These are phyloP conservation scores for Spialia ferax DNA, from an alignment of 2,888 invertebrate genomes.

Conservation along the genomic window DNA sequence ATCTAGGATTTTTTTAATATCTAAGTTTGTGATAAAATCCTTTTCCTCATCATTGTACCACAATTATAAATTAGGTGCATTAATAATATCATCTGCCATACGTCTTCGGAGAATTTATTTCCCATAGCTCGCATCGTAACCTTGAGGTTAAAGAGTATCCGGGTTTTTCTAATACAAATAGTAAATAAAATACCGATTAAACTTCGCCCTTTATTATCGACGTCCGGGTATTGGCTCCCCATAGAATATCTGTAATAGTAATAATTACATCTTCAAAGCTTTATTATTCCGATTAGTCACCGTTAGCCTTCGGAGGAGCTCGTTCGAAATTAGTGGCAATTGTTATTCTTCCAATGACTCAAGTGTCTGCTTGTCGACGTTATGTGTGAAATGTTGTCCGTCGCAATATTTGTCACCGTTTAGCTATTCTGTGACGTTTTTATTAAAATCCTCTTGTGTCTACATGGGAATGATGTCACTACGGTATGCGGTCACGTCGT, in stretches of 20 bases:
- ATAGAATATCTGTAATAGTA: slow-evolving; percentile 4
- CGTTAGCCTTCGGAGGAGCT: slow-evolving; percentile 43
- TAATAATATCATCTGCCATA: background rate
- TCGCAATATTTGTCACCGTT: slow-evolving; percentile 61
- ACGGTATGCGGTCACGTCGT: slow-evolving; percentile 53
- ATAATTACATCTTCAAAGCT: slow-evolving; percentile 16
- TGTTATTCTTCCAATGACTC: slow-evolving; percentile 48
- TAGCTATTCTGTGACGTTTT: slow-evolving; percentile 66
- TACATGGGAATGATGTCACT: slow-evolving; percentile 66
- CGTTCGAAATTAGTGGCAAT: slow-evolving; percentile 43
- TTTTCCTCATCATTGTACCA: background rate
- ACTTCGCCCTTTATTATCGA: slow-evolving; percentile 36
- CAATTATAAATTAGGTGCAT: background rate
- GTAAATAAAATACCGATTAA: slow-evolving; percentile 28
- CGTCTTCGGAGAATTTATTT: background rate
- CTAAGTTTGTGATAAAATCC: background rate
- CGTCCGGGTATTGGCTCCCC: slow-evolving; percentile 37
- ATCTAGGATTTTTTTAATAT: background rate
- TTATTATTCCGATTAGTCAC: slow-evolving; percentile 46
- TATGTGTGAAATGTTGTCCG: slow-evolving; percentile 45
- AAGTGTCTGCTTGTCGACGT: slow-evolving; percentile 39
- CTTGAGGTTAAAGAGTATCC: slow-evolving; percentile 25
- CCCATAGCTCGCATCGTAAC: slow-evolving; percentile 3
- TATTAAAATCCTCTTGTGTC: slow-evolving; percentile 52
- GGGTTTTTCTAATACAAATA: slow-evolving; percentile 9